A percentile compares a stretch with the other conserved stretches of the same genome.
These are phyloP conservation scores for Pentamera pediparva DNA, from an alignment of 53 echinoderm and acorn worm species.

Conservation along the genomic window DNA sequence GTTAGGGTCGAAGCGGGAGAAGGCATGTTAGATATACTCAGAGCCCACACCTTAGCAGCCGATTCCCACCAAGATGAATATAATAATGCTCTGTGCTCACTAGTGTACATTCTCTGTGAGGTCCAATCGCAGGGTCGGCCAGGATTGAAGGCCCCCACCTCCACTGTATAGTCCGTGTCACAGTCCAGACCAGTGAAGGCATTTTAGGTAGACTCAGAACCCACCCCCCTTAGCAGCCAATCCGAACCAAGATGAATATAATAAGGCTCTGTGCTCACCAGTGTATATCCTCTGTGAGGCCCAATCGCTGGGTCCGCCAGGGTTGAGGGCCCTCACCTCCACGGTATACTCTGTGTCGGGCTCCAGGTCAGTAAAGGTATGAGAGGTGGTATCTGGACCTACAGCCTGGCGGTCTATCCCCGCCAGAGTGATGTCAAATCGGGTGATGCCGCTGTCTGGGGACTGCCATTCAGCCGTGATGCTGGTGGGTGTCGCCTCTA, in stretches of 20 bases:
- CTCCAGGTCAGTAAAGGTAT: not conserved
- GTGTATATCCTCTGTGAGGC: too few species aligned
- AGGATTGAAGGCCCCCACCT: too few species aligned
- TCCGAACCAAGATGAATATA: too few species aligned
- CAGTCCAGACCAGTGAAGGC: too few species aligned
- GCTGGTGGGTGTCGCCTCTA: not conserved
- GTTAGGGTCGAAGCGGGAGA: not conserved
- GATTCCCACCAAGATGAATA: conserved; percentile 6
- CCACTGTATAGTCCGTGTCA: too few species aligned
- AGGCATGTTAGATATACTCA: not conserved
- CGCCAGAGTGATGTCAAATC: not conserved
- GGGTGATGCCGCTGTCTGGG: not conserved
- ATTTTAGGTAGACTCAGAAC: too few species aligned
- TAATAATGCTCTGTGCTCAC: too few species aligned
- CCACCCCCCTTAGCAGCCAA: too few species aligned
- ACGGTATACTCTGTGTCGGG: conserved; percentile 19
- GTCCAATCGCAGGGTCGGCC: too few species aligned
- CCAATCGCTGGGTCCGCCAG: too few species aligned
- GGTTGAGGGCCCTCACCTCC: not conserved
- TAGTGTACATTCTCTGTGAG: too few species aligned
- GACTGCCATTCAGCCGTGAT: conserved; percentile 5
- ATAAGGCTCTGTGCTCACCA: too few species aligned
- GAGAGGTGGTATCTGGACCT: not conserved
- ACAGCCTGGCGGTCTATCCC: not conserved
- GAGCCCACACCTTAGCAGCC: not conserved